Evolutionary conservation across 2,113 vertebrate genomes (phyloP).

Genomic region (Vidua macroura): DNA sequence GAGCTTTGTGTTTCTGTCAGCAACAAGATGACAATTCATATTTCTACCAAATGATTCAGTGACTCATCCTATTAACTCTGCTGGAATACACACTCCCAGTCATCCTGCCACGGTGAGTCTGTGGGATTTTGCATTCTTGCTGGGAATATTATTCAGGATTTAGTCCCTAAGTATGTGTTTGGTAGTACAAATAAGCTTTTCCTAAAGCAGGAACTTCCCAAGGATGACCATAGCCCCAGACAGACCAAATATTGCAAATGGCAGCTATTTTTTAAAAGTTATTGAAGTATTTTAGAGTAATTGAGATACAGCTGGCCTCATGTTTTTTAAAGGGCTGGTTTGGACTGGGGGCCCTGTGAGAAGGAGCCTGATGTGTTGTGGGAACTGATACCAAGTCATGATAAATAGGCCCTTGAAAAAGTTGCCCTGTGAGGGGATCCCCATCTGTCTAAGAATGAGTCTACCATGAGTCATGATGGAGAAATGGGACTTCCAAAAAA

Average conservation of each 20-base stretch:
- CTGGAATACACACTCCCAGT: conserved; percentile 30
- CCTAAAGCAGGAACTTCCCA: not conserved
- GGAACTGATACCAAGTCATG: not conserved
- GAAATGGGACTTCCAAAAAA: not conserved
- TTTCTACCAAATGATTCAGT: conserved; percentile 74
- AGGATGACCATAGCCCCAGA: not conserved
- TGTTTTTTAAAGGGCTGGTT: not conserved
- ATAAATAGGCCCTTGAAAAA: not conserved
- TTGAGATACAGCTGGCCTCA: not conserved
- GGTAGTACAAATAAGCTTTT: not conserved
- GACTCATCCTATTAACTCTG: conserved; percentile 82
- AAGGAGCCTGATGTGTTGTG: not conserved
- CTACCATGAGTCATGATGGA: not conserved
- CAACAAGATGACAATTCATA: conserved; percentile 80
- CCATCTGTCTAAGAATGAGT: not conserved
- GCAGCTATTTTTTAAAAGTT: not conserved
- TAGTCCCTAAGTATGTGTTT: not conserved
- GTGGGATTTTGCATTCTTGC: not conserved
- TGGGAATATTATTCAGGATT: not conserved
- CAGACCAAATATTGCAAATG: not conserved
- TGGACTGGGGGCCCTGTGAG: not conserved
- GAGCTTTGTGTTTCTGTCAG: conserved; percentile 72
- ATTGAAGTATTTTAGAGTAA: not conserved
- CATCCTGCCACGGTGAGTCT: conserved; percentile 48
- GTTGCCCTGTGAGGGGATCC: not conserved